Percentiles rank a stretch among this genome's conserved stretches.
These are phyloP conservation scores for Diarsia brunnea DNA, from an alignment of 2,888 invertebrate genomes.

Conservation along the genomic window DNA sequence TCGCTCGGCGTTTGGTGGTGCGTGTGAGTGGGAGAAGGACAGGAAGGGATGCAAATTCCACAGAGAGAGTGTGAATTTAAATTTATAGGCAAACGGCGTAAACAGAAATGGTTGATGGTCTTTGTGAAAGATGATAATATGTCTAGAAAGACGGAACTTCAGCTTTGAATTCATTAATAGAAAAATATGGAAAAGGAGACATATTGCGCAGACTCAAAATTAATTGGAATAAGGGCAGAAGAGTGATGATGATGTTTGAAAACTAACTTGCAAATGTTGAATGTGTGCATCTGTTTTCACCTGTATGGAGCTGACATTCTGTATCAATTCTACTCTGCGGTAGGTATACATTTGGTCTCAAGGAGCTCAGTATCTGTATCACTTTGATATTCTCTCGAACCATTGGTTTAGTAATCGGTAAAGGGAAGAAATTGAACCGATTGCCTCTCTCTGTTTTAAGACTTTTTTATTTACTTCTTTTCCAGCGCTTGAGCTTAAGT, in stretches of 20 bases:
- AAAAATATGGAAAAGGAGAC: neutral
- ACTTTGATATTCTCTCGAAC: conserved; percentile 63
- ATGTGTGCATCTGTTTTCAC: neutral
- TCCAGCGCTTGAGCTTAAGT: conserved; percentile 4
- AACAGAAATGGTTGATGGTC: neutral
- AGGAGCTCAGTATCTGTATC: conserved; percentile 35
- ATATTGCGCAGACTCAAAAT: neutral
- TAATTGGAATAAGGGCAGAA: neutral
- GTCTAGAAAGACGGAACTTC: neutral
- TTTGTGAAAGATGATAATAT: neutral
- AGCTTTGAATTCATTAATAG: neutral
- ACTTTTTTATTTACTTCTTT: conserved; percentile 33
- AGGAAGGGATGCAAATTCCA: too few relatives aligned
- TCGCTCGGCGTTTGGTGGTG: too few relatives aligned
- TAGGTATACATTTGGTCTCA: conserved; percentile 26
- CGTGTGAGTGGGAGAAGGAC: too few relatives aligned
- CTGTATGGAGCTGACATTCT: neutral
- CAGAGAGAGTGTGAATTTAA: too few relatives aligned
- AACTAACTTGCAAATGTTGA: neutral
- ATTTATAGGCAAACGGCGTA: too few relatives aligned
- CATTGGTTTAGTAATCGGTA: conserved; percentile 61
- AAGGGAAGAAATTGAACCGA: conserved; percentile 47
- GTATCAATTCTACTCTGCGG: conserved; percentile 9
- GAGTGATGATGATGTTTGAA: neutral
- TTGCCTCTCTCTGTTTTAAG: conserved; percentile 35